phyloP scores from a whole-genome alignment of 2,888 invertebrate genomes.

The Drosophila neutralis region DNA sequence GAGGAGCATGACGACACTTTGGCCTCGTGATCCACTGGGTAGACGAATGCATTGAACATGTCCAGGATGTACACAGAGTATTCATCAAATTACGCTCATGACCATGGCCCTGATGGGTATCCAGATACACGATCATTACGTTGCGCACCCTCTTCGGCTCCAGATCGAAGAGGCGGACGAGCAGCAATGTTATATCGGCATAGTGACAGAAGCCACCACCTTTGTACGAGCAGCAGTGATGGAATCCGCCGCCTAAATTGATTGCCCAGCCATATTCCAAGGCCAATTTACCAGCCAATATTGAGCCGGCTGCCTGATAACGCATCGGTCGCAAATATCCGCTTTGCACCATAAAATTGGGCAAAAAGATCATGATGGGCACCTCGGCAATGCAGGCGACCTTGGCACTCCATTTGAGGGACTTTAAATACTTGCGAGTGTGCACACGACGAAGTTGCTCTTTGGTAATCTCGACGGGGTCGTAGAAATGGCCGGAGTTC shows the following conservation, averaged over 20 bases:
- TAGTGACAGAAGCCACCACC: conserved; percentile 96
- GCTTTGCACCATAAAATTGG: conserved; percentile 91
- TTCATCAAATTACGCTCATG: conserved; percentile 92
- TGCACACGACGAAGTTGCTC: conserved; percentile 92
- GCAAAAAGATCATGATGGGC: conserved; percentile 89
- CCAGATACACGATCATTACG: conserved; percentile 84
- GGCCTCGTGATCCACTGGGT: conserved; percentile 91
- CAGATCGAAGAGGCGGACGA: too few relatives aligned
- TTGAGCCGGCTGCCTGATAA: conserved; percentile 91
- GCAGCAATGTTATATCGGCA: conserved; percentile 86
- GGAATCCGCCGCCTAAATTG: conserved; percentile 95
- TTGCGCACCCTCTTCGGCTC: too few relatives aligned
- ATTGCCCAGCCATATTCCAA: conserved; percentile 94
- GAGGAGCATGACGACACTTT: conserved; percentile 93
- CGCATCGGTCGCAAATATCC: conserved; percentile 92
- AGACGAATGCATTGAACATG: conserved; percentile 92
- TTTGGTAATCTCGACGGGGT: conserved; percentile 89
- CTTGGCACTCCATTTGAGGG: conserved; percentile 90
- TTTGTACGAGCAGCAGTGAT: conserved; percentile 90
- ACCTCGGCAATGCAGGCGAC: conserved; percentile 93
- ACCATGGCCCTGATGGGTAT: conserved; percentile 97
- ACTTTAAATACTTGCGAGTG: conserved; percentile 89
- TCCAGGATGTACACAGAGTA: conserved; percentile 94
- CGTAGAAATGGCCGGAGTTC: conserved; percentile 87
- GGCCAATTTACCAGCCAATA: conserved; percentile 93